Evolutionary conservation across 2,888 invertebrate genomes (phyloP), one percentile per base, ranked within the genome.

Genomic region (Tachystola acroxantha): DNA sequence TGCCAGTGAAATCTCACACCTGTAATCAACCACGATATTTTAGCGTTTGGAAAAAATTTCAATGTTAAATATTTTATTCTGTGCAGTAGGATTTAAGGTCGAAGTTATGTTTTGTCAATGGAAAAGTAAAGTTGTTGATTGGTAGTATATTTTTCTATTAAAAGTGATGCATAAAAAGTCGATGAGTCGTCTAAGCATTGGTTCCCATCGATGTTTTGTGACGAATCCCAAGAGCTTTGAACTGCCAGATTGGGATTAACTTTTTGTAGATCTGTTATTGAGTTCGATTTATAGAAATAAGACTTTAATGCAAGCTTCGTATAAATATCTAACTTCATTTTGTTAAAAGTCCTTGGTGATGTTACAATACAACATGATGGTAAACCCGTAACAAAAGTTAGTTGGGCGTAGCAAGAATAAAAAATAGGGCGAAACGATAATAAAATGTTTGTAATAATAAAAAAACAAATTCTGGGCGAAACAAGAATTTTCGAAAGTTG

Each of bases 191-290:
- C 70, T 72, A 58, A 54, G 57, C 53, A 48, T 46, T 48, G 62
- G 73, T 82, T 82, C 82, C 81, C 82, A 82, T 79, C 72, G 77
- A 66, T 65, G 64, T 43, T 45, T 45, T 46, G 49, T 38, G 41
- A 24, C 45, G 45, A 53, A 52, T 49, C 13, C 24, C 7, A 16
- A 16, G 10, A 7, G 3, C 56, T 62, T 50, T 63, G 56, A 48
- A 60, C 61, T 65, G 63, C 68, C 65, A 66, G 71, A 67, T 64
- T 72, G 72, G 79, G 80, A 82, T 82, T 79, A 74, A 53, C 79
- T 81, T 27, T 81, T 81, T 81, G 53, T 72, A 37, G 45, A 70
- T 70, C 71, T 56, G 54, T 40, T 3, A 3, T 16, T 24, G 2
- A 2, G 50, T 61, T 64, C 58, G 62, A 70, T 66, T 62, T 52